These are phyloP conservation scores for Hippopotamyrus pictus DNA, from an alignment of 2,797 vertebrate species.

Conservation along the genomic window DNA sequence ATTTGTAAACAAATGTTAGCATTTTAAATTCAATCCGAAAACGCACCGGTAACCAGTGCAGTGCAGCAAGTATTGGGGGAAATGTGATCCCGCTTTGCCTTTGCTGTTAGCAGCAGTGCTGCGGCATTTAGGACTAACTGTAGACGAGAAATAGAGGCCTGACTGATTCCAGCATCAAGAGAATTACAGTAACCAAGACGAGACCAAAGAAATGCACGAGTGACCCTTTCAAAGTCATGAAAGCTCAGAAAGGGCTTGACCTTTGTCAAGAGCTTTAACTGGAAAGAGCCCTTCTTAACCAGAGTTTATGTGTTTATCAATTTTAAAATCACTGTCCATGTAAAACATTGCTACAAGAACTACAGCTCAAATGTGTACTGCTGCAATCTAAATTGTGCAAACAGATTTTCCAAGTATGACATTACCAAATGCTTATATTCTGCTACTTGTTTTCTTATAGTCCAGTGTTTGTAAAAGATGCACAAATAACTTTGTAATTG, in stretches of 20 bases:
- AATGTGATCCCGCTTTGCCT: not conserved
- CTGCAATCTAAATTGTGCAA: not conserved
- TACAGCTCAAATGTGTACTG: not conserved
- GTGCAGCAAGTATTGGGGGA: not conserved
- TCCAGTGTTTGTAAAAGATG: not conserved
- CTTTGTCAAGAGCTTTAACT: not conserved
- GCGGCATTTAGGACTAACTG: too few relatives aligned
- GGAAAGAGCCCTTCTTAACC: not conserved
- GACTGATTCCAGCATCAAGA: not conserved
- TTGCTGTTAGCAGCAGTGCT: not conserved
- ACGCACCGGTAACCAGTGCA: not conserved
- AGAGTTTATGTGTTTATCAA: not conserved
- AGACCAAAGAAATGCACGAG: not conserved
- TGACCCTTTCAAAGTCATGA: not conserved
- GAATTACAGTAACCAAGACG: not conserved
- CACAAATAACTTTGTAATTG: not conserved
- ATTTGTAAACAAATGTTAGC: not conserved
- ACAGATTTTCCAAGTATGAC: not conserved
- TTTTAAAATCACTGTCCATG: not conserved
- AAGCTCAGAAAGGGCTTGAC: not conserved
- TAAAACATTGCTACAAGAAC: not conserved
- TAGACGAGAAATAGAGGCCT: too few relatives aligned
- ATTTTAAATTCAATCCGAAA: not conserved
- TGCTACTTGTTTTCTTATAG: not conserved
- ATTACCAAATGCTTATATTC: not conserved